phyloP scores from a whole-genome alignment of 2,113 vertebrate species.

The Puma concolor region DNA sequence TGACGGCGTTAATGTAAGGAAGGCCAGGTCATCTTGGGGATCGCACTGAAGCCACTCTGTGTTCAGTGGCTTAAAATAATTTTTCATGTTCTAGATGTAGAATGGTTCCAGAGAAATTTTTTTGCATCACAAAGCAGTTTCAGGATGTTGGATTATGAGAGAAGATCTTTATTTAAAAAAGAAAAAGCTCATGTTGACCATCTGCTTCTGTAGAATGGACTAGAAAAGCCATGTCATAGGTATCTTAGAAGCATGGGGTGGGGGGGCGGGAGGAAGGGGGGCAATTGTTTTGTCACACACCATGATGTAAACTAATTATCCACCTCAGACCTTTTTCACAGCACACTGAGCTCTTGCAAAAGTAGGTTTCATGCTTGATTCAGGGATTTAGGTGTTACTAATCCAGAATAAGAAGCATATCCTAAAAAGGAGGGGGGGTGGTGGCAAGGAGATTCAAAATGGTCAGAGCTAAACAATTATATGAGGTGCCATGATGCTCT shows the following conservation, averaged over 20 bases:
- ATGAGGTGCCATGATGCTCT: constrained; percentile 37
- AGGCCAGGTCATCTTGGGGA: not conserved
- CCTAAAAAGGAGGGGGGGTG: constrained; percentile 59
- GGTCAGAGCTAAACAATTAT: constrained; percentile 74
- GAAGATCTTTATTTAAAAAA: not conserved
- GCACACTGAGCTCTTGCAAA: constrained; percentile 51
- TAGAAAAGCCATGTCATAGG: not conserved
- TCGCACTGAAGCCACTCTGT: not conserved
- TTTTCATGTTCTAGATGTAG: not conserved
- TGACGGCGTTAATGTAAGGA: rapidly evolving
- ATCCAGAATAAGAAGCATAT: constrained; percentile 65
- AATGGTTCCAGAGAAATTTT: not conserved
- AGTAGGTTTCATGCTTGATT: constrained; percentile 56
- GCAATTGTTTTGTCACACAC: not conserved
- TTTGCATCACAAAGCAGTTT: constrained; percentile 27
- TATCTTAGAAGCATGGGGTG: not conserved
- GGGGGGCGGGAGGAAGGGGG: not conserved
- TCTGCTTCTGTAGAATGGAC: not conserved
- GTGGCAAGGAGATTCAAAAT: constrained; percentile 65
- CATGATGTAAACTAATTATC: constrained; percentile 71
- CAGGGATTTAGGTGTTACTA: constrained; percentile 57
- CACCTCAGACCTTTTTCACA: constrained; percentile 64
- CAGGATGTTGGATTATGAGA: constrained; percentile 47
- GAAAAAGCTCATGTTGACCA: not conserved
- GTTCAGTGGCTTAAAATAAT: not conserved